A percentile compares a stretch with the other conserved stretches of the same genome.
phyloP scores from a whole-genome alignment of 2,113 vertebrate species.

The Eptesicus fuscus region DNA sequence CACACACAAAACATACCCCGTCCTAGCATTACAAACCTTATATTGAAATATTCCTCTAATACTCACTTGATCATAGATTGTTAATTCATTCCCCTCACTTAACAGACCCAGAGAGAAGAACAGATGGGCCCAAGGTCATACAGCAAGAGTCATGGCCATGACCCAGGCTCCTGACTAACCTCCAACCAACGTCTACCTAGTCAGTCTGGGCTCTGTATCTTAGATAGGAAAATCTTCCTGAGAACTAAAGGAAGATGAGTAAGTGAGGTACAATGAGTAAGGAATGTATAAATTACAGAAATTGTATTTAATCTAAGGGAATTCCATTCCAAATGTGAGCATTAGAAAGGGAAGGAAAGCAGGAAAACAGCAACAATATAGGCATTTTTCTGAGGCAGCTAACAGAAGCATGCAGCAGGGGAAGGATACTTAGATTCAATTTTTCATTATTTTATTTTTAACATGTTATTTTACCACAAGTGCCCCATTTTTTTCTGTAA shows the following conservation, averaged over 20 bases:
- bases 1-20: neutral
- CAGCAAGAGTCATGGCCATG: neutral
- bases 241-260: neutral
- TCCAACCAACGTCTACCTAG: neutral
- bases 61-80: neutral
- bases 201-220: neutral
- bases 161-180: neutral
- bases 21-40: neutral
- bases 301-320: neutral
- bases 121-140: neutral
- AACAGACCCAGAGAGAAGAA: neutral
- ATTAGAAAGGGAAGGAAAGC: neutral
- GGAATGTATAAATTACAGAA: neutral
- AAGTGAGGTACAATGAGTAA: neutral
- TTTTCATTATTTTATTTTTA: conserved; percentile 9
- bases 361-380: neutral
- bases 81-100: neutral
- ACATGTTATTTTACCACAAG: neutral
- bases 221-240: neutral
- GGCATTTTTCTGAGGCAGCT: neutral
- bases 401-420: neutral
- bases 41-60: neutral
- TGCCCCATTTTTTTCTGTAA: neutral
- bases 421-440: neutral
- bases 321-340: neutral